Evolutionary conservation across 2,113 vertebrate species (phyloP).

Genomic region (Dicrurus megarhynchus): DNA sequence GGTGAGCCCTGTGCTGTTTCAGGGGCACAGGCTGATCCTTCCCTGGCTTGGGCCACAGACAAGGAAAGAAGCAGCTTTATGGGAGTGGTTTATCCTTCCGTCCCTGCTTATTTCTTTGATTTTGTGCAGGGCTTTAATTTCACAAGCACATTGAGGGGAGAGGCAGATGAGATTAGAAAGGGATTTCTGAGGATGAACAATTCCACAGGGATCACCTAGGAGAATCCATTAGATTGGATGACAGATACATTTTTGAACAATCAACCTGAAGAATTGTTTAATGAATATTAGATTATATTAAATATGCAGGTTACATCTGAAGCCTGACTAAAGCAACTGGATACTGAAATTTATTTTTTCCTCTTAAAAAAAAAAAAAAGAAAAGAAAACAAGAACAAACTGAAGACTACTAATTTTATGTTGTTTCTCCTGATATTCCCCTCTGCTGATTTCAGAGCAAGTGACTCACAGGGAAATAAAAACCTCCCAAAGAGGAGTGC

Average conservation of each 20-base stretch:
- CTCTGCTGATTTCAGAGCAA: not conserved
- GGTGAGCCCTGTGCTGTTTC: fast-evolving
- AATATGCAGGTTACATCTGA: not conserved
- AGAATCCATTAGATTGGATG: not conserved
- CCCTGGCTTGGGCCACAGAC: not conserved
- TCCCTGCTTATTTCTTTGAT: not conserved
- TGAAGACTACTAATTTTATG: not conserved
- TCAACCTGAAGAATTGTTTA: not conserved
- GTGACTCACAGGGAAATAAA: not conserved
- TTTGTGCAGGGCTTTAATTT: not conserved
- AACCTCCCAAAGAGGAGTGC: not conserved
- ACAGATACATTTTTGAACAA: not conserved
- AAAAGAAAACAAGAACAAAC: not conserved
- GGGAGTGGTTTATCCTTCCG: not conserved
- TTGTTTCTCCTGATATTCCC: not conserved
- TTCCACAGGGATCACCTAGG: not conserved
- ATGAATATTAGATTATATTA: not conserved
- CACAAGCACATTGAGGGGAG: not conserved
- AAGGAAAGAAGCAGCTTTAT: not conserved
- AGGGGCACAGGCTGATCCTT: not conserved
- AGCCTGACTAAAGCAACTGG: not conserved
- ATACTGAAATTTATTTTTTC: not conserved
- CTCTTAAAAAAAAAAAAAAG: too few relatives aligned
- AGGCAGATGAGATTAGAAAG: not conserved
- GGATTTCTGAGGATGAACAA: not conserved